Conservation (phyloP, 2,888 invertebrate species). For the Pseudococcus jackbeardsleyi region DNA sequence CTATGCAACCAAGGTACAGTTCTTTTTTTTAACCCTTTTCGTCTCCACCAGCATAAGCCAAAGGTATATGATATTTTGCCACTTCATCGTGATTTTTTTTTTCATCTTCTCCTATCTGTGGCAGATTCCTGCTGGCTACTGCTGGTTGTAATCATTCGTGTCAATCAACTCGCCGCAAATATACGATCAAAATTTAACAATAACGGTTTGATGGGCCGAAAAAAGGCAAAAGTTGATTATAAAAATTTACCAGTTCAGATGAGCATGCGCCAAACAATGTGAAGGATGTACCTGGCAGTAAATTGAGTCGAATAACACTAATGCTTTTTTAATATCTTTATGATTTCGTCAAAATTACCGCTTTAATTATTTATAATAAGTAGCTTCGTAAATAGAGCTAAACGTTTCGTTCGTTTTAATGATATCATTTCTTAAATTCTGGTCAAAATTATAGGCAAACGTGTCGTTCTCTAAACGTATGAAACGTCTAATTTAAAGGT, state of each 20-base stretch:
- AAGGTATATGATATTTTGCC: background rate
- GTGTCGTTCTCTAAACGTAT: background rate
- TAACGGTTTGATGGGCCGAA: background rate
- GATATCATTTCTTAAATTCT: background rate
- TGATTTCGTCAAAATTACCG: conserved; percentile 23
- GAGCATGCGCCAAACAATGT: background rate
- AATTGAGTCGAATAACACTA: background rate
- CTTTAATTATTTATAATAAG: conserved; percentile 46
- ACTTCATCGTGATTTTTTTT: background rate
- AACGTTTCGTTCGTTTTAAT: background rate
- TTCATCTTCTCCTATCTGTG: background rate
- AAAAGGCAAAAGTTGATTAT: background rate
- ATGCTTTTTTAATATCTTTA: conserved; percentile 54
- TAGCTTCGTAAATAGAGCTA: conserved; percentile 10
- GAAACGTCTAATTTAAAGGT: background rate
- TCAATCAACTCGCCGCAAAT: background rate
- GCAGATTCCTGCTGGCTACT: background rate
- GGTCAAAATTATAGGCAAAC: background rate
- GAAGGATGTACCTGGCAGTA: background rate
- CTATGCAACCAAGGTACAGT: conserved; percentile 50
- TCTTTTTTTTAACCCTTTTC: background rate
- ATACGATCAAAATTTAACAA: background rate
- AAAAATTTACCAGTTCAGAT: background rate
- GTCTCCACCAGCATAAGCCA: background rate
- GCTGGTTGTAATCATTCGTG: background rate